Evolutionary conservation across 2,797 vertebrate genomes (phyloP).

Genomic region (Pempheris klunzingeri): DNA sequence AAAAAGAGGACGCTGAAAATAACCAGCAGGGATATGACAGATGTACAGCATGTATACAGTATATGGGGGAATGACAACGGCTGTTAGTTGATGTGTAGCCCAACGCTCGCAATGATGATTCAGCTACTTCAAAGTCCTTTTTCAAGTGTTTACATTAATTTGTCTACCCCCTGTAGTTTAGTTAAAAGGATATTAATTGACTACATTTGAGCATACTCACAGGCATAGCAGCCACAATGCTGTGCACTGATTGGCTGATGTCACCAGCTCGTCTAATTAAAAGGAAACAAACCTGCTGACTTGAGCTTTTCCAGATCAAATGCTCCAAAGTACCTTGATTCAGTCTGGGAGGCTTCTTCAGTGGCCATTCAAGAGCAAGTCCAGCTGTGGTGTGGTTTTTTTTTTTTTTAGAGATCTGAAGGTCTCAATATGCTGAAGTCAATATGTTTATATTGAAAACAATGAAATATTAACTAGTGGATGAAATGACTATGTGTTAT

Average conservation of each 20-base stretch:
- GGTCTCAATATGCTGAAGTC: not conserved
- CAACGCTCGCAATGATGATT: slow-evolving; percentile 43
- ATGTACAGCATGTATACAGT: slow-evolving; percentile 46
- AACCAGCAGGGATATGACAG: slow-evolving; percentile 45
- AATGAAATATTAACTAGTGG: not conserved
- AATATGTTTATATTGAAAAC: not conserved
- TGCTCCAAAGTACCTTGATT: slow-evolving; percentile 18
- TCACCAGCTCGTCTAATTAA: slow-evolving; percentile 42
- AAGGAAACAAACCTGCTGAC: slow-evolving; percentile 57
- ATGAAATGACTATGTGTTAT: not conserved
- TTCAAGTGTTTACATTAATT: slow-evolving; percentile 57
- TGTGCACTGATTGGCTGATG: slow-evolving; percentile 23
- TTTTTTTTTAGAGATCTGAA: not conserved
- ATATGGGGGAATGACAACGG: slow-evolving; percentile 7
- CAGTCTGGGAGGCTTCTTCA: not conserved
- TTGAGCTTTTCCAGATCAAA: slow-evolving; percentile 45
- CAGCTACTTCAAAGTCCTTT: slow-evolving; percentile 48
- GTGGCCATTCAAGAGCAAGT: slow-evolving; percentile 11
- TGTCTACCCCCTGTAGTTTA: slow-evolving; percentile 53
- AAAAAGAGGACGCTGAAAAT: slow-evolving; percentile 64
- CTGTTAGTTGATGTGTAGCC: slow-evolving; percentile 25
- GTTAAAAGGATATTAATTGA: slow-evolving; percentile 55
- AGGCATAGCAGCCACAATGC: slow-evolving; percentile 4
- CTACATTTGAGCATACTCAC: slow-evolving; percentile 5
- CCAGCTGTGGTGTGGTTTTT: slow-evolving; percentile 32